These are phyloP conservation scores for Ladona fulva DNA, from an alignment of 1,140 invertebrate genomes.

Conservation along the genomic window DNA sequence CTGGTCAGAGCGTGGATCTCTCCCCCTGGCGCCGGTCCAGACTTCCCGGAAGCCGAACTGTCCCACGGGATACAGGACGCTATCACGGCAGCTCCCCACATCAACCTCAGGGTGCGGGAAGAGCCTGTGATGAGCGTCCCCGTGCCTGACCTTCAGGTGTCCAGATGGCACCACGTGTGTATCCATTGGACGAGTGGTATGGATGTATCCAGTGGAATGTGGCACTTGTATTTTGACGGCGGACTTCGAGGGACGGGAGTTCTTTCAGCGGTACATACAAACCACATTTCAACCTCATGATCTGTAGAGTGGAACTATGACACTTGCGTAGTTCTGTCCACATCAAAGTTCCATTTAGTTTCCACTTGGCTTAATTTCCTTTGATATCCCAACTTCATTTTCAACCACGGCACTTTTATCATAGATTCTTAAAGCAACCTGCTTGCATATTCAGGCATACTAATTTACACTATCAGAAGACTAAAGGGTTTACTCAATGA, in stretches of 20 bases:
- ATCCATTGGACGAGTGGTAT: conserved; percentile 42
- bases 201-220: conserved; percentile 42
- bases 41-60: background rate
- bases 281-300: no score
- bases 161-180: conserved; percentile 56
- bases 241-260: conserved; percentile 40
- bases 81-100: background rate
- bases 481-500: no score
- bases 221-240: conserved; percentile 49
- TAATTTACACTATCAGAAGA: no score
- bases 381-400: no score
- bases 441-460: no score
- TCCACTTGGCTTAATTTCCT: no score
- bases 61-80: background rate
- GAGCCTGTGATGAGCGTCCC: conserved; percentile 37
- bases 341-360: no score
- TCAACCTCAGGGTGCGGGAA: conserved; percentile 48
- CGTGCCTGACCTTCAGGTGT: conserved; percentile 36
- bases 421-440: no score
- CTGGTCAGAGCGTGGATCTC: conserved; percentile 51
- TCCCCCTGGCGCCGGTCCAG: conserved; percentile 36
- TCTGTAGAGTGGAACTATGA: no score
- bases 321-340: no score
- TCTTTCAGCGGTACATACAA: conserved; percentile 37
- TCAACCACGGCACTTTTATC: no score